Base-by-base conservation (phyloP, 2,888 invertebrate species). In the Brachypalpus laphriformis region DNA sequence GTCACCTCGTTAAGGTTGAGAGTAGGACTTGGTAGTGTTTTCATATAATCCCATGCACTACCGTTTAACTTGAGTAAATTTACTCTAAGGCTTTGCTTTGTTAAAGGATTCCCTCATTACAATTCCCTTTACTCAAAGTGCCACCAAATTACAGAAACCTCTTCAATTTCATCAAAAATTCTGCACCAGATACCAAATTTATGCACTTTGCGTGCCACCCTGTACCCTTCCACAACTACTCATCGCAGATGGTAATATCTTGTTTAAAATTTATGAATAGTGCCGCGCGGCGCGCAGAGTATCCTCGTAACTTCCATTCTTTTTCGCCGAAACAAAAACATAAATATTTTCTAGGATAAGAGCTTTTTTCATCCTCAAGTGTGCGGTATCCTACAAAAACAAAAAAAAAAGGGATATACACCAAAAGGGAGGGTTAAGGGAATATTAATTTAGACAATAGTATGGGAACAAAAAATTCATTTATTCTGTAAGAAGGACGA, bases 401-500 rank as follows among this genome's bases (percentile, higher is more conserved):
- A n/a, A n/a, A n/a, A n/a, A n/a, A n/a, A n/a, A n/a, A 42, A 9
- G 11, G 18, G 25, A 16, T 16, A 31, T 14, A 18, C 7, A 14
- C n/a, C 31, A 47, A 59, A 11, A 47, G 5, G 14, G 20, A 59
- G 49, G 22, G 25, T 20, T 25, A 18, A 20, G n/a, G 61, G 25
- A 54, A 80, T 66, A 66, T 66, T 66, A 72, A 72, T 68, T 81
- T 51, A 7, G 14, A 31, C 14, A 68, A 37, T 47, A 18, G 40
- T 37, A 37, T 18, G 3, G 3, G 11, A 6, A 28, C 11, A 18
- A 37, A 31, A 42, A 42, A 16, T 71, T 81, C 54, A 61, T 68
- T 81, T 47, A 68, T 59, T 61, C 45, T 1, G 3, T 25, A 34
- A 47, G 42, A 11, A 68, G n/a, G 49, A 22, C 40, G 51, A 8